Conservation (phyloP, 1,140 invertebrate species). For the Dinoponera quadriceps region DNA sequence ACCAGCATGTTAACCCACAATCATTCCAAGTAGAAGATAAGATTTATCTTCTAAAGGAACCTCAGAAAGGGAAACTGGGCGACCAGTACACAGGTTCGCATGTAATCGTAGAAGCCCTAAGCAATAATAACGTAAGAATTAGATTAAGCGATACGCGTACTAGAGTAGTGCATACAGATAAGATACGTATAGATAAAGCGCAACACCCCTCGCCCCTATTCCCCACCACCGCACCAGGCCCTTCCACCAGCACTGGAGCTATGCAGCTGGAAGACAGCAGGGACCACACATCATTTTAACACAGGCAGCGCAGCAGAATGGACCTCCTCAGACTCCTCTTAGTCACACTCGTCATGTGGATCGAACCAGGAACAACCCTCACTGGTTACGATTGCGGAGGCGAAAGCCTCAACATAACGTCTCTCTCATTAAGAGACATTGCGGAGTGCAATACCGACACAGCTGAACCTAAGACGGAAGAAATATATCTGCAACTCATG, state of each 20-base stretch:
- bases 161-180: background rate
- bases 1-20: background rate
- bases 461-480: background rate
- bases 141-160: background rate
- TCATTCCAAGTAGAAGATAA: too few species aligned
- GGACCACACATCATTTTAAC: too few species aligned
- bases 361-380: background rate
- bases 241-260: too few species aligned
- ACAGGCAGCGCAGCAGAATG: background rate
- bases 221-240: too few species aligned
- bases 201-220: too few species aligned
- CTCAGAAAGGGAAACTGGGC: background rate
- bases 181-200: background rate
- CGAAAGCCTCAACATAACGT: constrained; percentile 24
- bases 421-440: constrained; percentile 39
- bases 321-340: background rate
- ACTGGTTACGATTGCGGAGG: constrained; percentile 56
- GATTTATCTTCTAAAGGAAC: constrained; percentile 19
- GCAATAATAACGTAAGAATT: background rate
- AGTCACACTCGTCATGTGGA: background rate
- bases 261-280: too few species aligned
- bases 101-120: background rate
- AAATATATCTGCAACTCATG: constrained; percentile 53
- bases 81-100: constrained; percentile 33
- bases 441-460: constrained; percentile 47